Evolutionary conservation across 2,888 invertebrate genomes (phyloP), one percentile per base, ranked within the genome.

Genomic region (Tetanocera ferruginea): DNA sequence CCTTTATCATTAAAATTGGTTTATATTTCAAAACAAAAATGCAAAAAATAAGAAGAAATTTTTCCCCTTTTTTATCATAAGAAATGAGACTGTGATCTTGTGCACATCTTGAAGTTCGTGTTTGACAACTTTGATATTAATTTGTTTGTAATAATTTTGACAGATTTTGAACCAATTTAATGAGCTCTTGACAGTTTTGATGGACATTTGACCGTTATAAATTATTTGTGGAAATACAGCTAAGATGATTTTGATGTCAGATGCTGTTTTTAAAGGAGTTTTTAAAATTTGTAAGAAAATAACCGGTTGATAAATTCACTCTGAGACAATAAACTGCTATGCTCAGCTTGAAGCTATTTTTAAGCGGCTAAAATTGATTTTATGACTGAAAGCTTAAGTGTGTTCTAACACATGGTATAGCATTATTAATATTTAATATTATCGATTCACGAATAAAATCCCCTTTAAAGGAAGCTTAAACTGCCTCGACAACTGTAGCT

Each of bases 141-240:
- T 60, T 74, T 66, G 55, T 31, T 74, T 66, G 74, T 17, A 31
- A 17, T 17, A 51, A 51, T 69, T 76, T 77, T 70, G 75, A 77
- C 72, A 72, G 23, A 49, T 28, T 67, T 52, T 67, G 70, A 66
- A 28, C 75, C 71, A 31, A 11, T 52, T 57, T 60, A 52, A 76
- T 76, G 69, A 77, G 49, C 62, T 74, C 64, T 76, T 55, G 62
- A 60, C 67, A 70, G 31, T 62, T 80, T 76, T 82, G 84, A 84
- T 83, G 80, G 83, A 84, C 85, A 83, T 80, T 82, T 87, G 86
- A 85, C 87, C 85, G 87, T 85, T 86, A 81, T 49, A 17, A 19
- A 25, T 37, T 28, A 17, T n/a, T 51, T 74, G 19, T 19, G 11
- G 67, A 49, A 43, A n/a, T n/a, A n/a, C 11, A 8, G 14, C 14